Conservation (phyloP, 2,888 invertebrate genomes). For the Tyria jacobaeae region DNA sequence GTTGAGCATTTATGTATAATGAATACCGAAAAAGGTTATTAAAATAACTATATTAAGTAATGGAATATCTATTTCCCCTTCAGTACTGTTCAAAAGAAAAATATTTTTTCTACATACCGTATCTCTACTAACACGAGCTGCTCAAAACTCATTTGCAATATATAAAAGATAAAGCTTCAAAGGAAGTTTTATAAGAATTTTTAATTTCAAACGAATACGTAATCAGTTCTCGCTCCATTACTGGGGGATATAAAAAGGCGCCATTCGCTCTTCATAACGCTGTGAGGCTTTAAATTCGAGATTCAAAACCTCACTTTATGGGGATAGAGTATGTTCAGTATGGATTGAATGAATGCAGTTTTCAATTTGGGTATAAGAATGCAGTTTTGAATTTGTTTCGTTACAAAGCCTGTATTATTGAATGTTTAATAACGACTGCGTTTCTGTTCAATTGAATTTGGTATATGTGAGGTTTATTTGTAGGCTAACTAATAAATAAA, state of each 20-base stretch:
- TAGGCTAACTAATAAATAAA: neutral
- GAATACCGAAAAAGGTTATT: neutral
- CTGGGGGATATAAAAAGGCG: constrained; percentile 22
- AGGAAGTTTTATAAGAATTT: constrained; percentile 18
- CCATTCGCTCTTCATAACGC: constrained; percentile 41
- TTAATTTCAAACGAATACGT: constrained; percentile 30
- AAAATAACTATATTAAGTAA: neutral
- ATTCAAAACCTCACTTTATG: constrained; percentile 29
- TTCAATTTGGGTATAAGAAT: constrained; percentile 29
- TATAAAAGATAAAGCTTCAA: constrained; percentile 13
- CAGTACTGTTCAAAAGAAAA: neutral
- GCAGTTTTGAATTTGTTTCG: constrained; percentile 29
- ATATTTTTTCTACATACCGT: too few relatives aligned
- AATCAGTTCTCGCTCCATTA: constrained; percentile 10
- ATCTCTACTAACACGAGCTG: neutral
- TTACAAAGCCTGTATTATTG: neutral
- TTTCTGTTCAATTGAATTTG: neutral
- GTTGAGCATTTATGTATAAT: too few relatives aligned
- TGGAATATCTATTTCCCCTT: neutral
- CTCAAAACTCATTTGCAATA: constrained; percentile 46
- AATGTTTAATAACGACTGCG: neutral
- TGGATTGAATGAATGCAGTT: constrained; percentile 29
- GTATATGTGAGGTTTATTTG: neutral
- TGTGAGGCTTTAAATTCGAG: constrained; percentile 22
- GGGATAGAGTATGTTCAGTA: constrained; percentile 22